Evolutionary conservation across 2,888 invertebrate species (phyloP), one percentile per base, ranked within the genome.

Genomic region (Pediacus dermestoides): DNA sequence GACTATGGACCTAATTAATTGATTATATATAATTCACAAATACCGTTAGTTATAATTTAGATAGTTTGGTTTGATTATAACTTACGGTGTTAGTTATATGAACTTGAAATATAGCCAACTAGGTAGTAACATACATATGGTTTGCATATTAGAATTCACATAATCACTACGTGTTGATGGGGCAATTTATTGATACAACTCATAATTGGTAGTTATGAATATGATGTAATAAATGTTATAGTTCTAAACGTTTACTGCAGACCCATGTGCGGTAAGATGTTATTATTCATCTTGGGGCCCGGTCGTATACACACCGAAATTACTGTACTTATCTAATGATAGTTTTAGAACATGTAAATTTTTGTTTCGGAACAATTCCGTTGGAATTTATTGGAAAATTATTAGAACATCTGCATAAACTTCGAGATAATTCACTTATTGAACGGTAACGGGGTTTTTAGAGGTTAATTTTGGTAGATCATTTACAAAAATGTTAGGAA

Each of bases 1-100:
- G n/a, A n/a, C n/a, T n/a, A n/a, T 23, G 23, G 31, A 40, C 42
- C 44, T 44, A 52, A 52, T 52, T 52, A 52, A 52, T 44, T 40
- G 46, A 38, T 40, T 47, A 44, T 10, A 23, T n/a, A n/a, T 38
- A 46, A 44, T 51, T 51, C 36, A 31, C 31, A 34, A 32, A 35
- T 15, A 23, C 44, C 34, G 40, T 48, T 41, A 39, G 30, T 30
- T 38, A 43, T 35, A 39, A 37, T 46, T 41, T 34, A 38, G 37
- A 46, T 34, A 18, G 23, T 35, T 34, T 16, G 7, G n/a, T 10
- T 27, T 32, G 21, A 38, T 37, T 35, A 37, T 28, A 32, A 43
- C 27, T 44, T 34, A 23, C 34, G 35, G 4, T 12, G 8, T 4
- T 7, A 10, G 18, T 33, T n/a, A 28, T 16, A 27, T 26, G 22